Conservation (phyloP, 1,140 invertebrate genomes). For the Musca vetustissima region DNA sequence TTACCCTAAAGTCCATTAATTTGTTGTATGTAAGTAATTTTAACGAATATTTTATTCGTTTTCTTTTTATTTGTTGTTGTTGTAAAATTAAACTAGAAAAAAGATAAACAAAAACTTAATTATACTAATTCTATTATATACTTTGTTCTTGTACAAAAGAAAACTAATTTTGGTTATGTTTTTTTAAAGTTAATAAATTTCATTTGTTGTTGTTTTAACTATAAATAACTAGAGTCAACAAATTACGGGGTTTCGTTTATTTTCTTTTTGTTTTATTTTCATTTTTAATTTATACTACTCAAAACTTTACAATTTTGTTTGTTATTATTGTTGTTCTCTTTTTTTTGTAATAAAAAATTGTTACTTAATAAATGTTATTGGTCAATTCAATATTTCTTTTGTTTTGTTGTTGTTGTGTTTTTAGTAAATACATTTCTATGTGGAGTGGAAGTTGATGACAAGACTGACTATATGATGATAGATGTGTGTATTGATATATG, state of each 20-base stretch:
- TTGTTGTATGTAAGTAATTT: too few relatives aligned
- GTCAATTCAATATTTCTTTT: constrained; percentile 11
- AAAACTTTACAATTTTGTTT: constrained; percentile 54
- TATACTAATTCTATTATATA: constrained; percentile 5
- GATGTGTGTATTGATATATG: too few relatives aligned
- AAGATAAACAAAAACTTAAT: background rate
- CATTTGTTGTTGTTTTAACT: constrained; percentile 6
- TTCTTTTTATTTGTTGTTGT: too few relatives aligned
- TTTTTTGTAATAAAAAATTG: constrained; percentile 18
- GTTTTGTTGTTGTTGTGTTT: background rate
- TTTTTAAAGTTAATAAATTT: constrained; percentile 30
- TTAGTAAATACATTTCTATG: constrained; percentile 5
- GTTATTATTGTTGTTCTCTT: background rate
- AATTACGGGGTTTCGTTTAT: constrained; percentile 2
- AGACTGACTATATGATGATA: constrained; percentile 1
- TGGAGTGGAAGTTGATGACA: constrained; percentile 10
- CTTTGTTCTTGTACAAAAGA: constrained; percentile 15
- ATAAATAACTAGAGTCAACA: constrained; percentile 19
- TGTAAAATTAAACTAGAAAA: constrained; percentile 13
- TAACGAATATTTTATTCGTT: too few relatives aligned
- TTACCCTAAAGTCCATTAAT: background rate
- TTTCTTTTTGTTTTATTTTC: constrained; percentile 13
- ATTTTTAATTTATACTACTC: constrained; percentile 23
- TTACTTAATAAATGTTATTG: constrained; percentile 10
- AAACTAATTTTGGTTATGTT: constrained; percentile 25